Conservation (phyloP, 2,113 vertebrate species). For the Lepisosteus osseus region DNA sequence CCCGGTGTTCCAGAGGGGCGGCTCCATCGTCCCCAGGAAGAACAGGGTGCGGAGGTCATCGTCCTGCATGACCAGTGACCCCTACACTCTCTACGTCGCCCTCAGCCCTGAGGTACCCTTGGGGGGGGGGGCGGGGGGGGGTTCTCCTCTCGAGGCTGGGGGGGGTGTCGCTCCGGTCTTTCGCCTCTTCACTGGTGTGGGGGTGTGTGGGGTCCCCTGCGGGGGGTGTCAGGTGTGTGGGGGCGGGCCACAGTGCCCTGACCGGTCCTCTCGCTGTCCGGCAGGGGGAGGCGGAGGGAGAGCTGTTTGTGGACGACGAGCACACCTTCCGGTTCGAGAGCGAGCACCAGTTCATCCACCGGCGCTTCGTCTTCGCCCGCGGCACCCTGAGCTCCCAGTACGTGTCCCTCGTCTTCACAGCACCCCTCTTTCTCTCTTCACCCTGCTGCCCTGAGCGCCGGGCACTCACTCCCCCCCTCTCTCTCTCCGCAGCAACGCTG, state of each 20-base stretch:
- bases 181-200: neutral
- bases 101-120: constrained; percentile 67
- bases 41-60: constrained; percentile 78
- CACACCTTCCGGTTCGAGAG: constrained; percentile 78
- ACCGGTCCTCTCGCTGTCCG: constrained; percentile 13
- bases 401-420: constrained; percentile 4
- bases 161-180: too few species aligned
- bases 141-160: neutral
- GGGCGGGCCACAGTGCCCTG: neutral
- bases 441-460: neutral
- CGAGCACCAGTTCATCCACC: constrained; percentile 67
- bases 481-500: constrained; percentile 60
- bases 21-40: constrained; percentile 81
- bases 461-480: neutral
- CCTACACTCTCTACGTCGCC: constrained; percentile 82
- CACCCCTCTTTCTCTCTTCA: neutral
- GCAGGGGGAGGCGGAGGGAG: constrained; percentile 78
- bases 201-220: neutral
- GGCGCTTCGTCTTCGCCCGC: constrained; percentile 68
- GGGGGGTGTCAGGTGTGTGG: neutral
- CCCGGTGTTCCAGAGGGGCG: constrained; percentile 84
- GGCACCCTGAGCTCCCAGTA: constrained; percentile 77
- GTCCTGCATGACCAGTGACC: constrained; percentile 79
- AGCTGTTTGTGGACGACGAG: constrained; percentile 83
- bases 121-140: too few species aligned